Percentiles rank a stretch among this genome's conserved stretches.
phyloP scores from a whole-genome alignment of 2,113 vertebrate genomes.

The Hemibagrus wyckioides region DNA sequence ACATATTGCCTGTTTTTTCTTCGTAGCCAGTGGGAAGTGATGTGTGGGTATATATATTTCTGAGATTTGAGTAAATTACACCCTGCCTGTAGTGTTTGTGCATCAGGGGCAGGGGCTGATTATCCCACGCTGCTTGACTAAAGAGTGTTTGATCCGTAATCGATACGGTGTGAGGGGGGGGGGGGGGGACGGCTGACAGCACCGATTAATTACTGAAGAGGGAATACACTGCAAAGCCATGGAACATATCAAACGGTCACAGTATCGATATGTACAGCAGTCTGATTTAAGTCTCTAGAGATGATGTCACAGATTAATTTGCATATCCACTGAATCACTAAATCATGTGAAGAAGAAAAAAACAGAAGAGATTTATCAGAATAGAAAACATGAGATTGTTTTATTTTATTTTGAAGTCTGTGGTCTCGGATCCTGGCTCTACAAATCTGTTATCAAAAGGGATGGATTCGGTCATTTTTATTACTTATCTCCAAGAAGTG shows the following conservation, averaged over 20 bases:
- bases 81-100: not conserved
- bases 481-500: no score
- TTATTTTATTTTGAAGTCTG: not conserved
- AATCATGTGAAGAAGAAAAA: not conserved
- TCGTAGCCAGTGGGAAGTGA: not conserved
- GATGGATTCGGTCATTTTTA: no score
- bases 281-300: not conserved
- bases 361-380: not conserved
- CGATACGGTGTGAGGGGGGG: not conserved
- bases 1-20: not conserved
- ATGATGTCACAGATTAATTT: not conserved
- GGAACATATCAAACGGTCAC: no score
- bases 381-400: not conserved
- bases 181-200: not conserved
- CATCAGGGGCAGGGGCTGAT: not conserved
- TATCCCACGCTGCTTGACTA: slow-evolving; percentile 3
- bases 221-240: not conserved
- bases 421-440: not conserved
- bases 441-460: not conserved
- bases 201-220: not conserved
- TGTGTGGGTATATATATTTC: not conserved
- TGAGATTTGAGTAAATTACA: slow-evolving; percentile 28
- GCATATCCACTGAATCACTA: not conserved
- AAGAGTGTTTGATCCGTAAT: slow-evolving; percentile 15
- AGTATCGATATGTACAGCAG: not conserved